Conservation (phyloP, 1,140 invertebrate species). For the Rhopalosiphum maidis region DNA sequence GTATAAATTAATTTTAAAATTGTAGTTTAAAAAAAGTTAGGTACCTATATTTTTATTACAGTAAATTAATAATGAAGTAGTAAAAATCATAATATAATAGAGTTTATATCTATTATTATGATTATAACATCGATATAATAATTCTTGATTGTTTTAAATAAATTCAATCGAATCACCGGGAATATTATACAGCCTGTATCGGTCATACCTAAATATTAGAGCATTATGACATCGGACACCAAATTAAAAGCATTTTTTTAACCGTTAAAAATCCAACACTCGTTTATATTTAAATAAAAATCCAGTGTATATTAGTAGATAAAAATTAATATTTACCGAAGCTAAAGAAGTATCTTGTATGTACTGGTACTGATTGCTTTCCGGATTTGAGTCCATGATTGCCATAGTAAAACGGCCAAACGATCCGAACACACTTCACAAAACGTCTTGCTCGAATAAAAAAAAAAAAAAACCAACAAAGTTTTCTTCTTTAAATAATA, state of each 20-base stretch:
- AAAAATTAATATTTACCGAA: constrained; percentile 4
- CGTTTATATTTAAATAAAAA: background rate
- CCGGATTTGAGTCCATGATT: constrained; percentile 50
- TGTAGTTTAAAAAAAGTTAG: background rate
- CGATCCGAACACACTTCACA: background rate
- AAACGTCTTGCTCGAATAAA: background rate
- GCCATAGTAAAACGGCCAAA: constrained; percentile 35
- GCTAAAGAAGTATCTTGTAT: constrained; percentile 52
- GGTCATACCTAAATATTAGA: background rate
- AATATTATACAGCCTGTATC: background rate
- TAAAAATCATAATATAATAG: background rate
- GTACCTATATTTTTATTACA: background rate
- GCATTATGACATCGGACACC: background rate
- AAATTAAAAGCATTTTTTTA: background rate
- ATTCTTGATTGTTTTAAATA: background rate
- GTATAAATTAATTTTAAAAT: background rate
- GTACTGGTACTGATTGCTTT: constrained; percentile 44
- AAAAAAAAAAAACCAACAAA: background rate
- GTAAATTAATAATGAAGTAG: background rate
- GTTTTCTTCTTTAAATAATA: background rate
- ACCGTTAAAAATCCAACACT: background rate
- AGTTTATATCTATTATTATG: background rate
- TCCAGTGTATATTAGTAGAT: background rate
- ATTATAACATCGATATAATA: background rate
- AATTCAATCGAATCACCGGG: background rate